Evolutionary conservation across 2,113 vertebrate genomes (phyloP), one percentile per base, ranked within the genome.

Genomic region (Syngnathus floridae): DNA sequence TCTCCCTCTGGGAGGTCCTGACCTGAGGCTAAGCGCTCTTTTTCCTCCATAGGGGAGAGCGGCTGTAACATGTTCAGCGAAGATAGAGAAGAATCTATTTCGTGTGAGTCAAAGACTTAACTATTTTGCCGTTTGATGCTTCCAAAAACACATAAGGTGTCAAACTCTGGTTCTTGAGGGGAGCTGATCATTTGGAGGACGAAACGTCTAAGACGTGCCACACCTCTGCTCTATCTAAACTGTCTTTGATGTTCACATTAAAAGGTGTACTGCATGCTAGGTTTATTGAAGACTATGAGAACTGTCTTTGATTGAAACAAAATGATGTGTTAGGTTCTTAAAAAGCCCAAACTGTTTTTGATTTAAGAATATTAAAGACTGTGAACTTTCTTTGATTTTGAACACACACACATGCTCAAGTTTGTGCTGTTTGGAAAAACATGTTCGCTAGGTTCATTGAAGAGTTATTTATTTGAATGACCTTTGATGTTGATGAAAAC

Each of bases 21-120:
- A 90, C 76, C 84, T 77, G 60, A 69, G 74, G 75, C 74, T 71
- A 78, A 77, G 74, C 77, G 2, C 56, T 74, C 76, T 79, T 88
- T 56, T 91, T 89, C 78, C 75, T 81, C 77, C 74, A 75, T 75
- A 80, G 85, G 67, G 67, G 62, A 85, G 76, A 85, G 82, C 73
- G 76, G 71, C 74, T 69, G 59, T 78, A 73, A 86, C 80, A 86
- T 79, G 74, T 85, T 85, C 60, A 81, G 79, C 82, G 45, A 66
- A 86, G 85, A 84, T 79, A 81, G 72, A 81, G 67, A 71, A 57
- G 54, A 82, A 77, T 86, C 77, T 78, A 83, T 86, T 84, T 76
- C 70, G 77, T 75, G 76, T 83, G 75, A 85, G 82, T 87, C 86
- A 86, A 84, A 74, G 79, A 83, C 74, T 86, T 65, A 69, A 84